Percentiles rank a stretch among this genome's conserved stretches.
These are phyloP conservation scores for Lasioglossum vierecki DNA, from an alignment of 2,888 invertebrate genomes.

Conservation along the genomic window DNA sequence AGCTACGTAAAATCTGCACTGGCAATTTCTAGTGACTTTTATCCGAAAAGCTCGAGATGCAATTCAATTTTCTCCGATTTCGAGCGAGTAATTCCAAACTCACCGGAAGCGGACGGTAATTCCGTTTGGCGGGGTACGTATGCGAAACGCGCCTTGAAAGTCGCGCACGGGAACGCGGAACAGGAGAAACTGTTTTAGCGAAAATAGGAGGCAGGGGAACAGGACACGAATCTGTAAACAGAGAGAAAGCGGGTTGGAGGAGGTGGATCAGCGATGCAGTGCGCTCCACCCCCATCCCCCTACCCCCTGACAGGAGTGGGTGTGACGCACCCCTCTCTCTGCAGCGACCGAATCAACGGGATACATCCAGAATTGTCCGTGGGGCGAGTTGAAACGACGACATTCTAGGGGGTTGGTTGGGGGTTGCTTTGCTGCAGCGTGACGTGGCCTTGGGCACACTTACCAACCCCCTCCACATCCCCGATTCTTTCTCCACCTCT, in stretches of 20 bases:
- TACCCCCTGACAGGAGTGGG: constrained; percentile 42
- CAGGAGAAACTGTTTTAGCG: constrained; percentile 27
- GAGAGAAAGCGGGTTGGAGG: constrained; percentile 34
- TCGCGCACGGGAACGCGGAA: background rate
- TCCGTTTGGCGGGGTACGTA: background rate
- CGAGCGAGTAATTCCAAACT: background rate
- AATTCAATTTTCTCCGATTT: background rate
- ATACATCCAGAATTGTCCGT: constrained; percentile 58
- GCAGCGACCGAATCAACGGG: constrained; percentile 49
- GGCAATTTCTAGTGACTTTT: background rate
- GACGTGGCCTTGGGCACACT: constrained; percentile 66
- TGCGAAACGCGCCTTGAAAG: background rate
- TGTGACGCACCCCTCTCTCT: constrained; percentile 63
- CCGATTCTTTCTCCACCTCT: background rate
- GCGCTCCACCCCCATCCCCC: constrained; percentile 46
- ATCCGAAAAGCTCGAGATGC: too few relatives aligned
- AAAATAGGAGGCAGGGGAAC: constrained; percentile 30
- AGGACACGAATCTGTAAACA: constrained; percentile 72
- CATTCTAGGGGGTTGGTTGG: constrained; percentile 27
- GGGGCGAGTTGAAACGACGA: constrained; percentile 59
- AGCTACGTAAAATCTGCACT: background rate
- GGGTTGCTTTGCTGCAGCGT: constrained; percentile 58
- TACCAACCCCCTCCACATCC: constrained; percentile 7
- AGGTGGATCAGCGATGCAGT: constrained; percentile 61
- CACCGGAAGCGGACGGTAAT: background rate